Percentiles rank a stretch among this genome's conserved stretches.
phyloP scores from a whole-genome alignment of 2,797 vertebrate species.

The Amniataba percoides region DNA sequence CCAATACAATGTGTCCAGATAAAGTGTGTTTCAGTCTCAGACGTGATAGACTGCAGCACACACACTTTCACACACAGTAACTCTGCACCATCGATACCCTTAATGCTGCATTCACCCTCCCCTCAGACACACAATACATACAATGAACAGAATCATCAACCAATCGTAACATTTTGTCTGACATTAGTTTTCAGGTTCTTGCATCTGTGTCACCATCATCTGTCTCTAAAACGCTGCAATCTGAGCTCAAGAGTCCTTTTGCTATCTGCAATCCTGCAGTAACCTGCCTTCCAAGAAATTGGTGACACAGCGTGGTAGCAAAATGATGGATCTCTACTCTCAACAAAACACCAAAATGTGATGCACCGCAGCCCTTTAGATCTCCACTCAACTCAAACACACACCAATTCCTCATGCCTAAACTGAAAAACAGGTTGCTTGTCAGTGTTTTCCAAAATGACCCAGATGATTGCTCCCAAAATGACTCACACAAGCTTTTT shows the following conservation, averaged over 20 bases:
- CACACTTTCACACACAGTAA: slow-evolving; percentile 13
- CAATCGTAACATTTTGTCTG: slow-evolving; percentile 16
- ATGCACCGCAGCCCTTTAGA: not conserved
- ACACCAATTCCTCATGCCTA: not conserved
- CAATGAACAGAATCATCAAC: slow-evolving; percentile 25
- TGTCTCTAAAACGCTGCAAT: slow-evolving; percentile 26
- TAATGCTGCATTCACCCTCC: slow-evolving; percentile 24
- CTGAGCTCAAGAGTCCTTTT: not conserved
- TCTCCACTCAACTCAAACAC: slow-evolving; percentile 10
- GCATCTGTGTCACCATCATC: not conserved
- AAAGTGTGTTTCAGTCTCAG: slow-evolving; percentile 16
- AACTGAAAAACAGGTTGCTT: not conserved
- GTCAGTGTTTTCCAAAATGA: not conserved
- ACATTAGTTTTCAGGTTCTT: slow-evolving; percentile 3
- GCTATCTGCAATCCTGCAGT: not conserved
- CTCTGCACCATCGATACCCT: slow-evolving; percentile 12
- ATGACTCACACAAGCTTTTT: not conserved
- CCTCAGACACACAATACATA: slow-evolving; percentile 23
- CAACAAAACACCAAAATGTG: not conserved
- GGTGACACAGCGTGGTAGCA: slow-evolving; percentile 7
- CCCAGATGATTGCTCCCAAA: not conserved
- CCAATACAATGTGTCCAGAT: slow-evolving; percentile 42
- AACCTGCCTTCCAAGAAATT: slow-evolving; percentile 12
- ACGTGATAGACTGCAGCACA: slow-evolving; percentile 19
- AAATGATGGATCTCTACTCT: slow-evolving; percentile 11